phyloP scores from a whole-genome alignment of 2,888 invertebrate species.

The Drosophila hamatofila region DNA sequence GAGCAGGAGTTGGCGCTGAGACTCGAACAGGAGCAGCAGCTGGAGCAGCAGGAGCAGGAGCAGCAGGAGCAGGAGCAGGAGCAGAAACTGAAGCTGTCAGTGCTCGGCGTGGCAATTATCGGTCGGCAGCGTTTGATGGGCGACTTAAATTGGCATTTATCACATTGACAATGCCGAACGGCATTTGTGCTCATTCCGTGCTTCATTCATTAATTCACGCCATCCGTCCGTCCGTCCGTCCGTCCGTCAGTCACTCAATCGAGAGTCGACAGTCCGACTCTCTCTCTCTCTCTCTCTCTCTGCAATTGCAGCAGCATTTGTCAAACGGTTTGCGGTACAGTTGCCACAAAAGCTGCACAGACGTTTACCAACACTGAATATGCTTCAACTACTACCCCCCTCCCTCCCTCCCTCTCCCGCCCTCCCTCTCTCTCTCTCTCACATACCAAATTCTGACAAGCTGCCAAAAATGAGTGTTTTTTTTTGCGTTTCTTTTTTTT shows the following conservation, averaged over 20 bases:
- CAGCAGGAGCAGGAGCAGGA: not conserved
- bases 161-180: slow-evolving; percentile 64
- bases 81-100: slow-evolving; percentile 24
- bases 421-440: not conserved
- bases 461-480: not conserved
- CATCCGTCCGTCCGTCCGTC: not conserved
- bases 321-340: slow-evolving; percentile 60
- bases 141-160: slow-evolving; percentile 82
- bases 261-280: not conserved
- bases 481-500: slow-evolving; percentile 48
- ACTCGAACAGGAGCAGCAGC: not conserved
- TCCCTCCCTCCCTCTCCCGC: not conserved
- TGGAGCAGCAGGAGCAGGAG: too few relatives aligned
- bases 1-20: not conserved
- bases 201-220: slow-evolving; percentile 20
- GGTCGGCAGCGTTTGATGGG: slow-evolving; percentile 55
- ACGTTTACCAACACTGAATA: slow-evolving; percentile 5
- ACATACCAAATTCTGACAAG: not conserved
- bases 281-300: slow-evolving; percentile 36
- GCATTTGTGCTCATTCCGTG: slow-evolving; percentile 19
- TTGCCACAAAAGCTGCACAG: slow-evolving; percentile 36
- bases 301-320: slow-evolving; percentile 47
- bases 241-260: not conserved
- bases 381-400: not conserved
- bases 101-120: slow-evolving; percentile 44